Evolutionary conservation across 2,888 invertebrate species (phyloP), one percentile per base, ranked within the genome.

Genomic region (Cheilosia impressa): DNA sequence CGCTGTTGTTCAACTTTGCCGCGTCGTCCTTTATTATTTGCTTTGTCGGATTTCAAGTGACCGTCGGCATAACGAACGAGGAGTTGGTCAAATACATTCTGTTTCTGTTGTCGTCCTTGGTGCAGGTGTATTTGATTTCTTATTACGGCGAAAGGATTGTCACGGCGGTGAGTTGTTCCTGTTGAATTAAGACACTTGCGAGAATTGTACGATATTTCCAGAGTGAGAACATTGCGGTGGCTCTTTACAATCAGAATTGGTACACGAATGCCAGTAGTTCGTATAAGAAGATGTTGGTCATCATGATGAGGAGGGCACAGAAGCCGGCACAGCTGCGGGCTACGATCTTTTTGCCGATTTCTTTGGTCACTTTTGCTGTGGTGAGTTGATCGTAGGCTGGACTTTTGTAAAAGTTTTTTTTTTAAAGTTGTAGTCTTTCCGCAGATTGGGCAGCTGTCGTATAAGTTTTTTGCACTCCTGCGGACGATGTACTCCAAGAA

Each of bases 381-480:
- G 91, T 91, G 10, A 55, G 43, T 24, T 15, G 6, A 2, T 1
- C 43, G 17, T 6, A 19, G 9, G 4, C 10, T 47, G 17, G 47
- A 2, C 9, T n/a, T n/a, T 6, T 2, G 7, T n/a, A 15, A 43
- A 43, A 5, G 7, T 2, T 0, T 4, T 38, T 13, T 13, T 47
- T 9, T 2, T 9, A 47, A n/a, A 41, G 13, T 22, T 27, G 0
- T 72, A 24, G 41, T 50, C 2, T 43, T 50, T 7, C 60, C 89
- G 1, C 84, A 91, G 91, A 87, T 91, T 5, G 85, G 90, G 38
- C 91, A 90, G 60, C 76, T 91, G 2, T 91, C 91, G 5, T 91
- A 91, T 69, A 91, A 91, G 73, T 91, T 91, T 68, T 91, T 91
- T 47, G 91, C 91, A 2, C 75, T 91, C 2, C 58, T 91, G 13